phyloP scores from a whole-genome alignment of 2,797 vertebrate genomes.

The Eupleurogrammus muticus region DNA sequence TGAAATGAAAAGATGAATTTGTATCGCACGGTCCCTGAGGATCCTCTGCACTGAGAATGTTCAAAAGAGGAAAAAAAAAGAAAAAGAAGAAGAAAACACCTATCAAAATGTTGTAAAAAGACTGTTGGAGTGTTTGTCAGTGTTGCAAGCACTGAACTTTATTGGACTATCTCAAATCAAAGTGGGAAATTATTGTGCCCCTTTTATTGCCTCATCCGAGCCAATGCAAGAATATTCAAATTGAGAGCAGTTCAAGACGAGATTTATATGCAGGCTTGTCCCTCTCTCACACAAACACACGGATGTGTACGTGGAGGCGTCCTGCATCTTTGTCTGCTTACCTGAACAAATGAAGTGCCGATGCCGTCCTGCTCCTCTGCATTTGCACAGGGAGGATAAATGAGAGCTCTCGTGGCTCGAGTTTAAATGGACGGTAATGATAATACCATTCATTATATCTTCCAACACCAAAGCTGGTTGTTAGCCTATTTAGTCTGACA shows the following conservation, averaged over 20 bases:
- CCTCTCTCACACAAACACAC: not conserved
- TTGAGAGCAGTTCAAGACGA: slow-evolving; percentile 8
- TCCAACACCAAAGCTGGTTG: slow-evolving; percentile 61
- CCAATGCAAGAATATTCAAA: slow-evolving; percentile 13
- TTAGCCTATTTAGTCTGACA: slow-evolving; percentile 72
- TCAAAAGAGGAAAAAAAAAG: not conserved
- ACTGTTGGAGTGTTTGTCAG: slow-evolving; percentile 39
- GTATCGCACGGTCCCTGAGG: slow-evolving; percentile 40
- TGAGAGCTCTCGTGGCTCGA: slow-evolving; percentile 44
- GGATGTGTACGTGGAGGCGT: slow-evolving; percentile 7
- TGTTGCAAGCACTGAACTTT: slow-evolving; percentile 34
- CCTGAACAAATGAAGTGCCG: not conserved
- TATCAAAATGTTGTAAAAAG: slow-evolving; percentile 28
- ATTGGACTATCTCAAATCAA: slow-evolving; percentile 43
- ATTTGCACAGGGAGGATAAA: slow-evolving; percentile 37
- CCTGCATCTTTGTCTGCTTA: slow-evolving; percentile 13
- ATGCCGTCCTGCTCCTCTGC: slow-evolving; percentile 25
- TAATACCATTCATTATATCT: slow-evolving; percentile 64
- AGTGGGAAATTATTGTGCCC: slow-evolving; percentile 17
- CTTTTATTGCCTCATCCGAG: slow-evolving; percentile 8
- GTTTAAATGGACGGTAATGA: slow-evolving; percentile 60
- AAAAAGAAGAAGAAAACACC: slow-evolving; percentile 5
- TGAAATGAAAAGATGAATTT: slow-evolving; percentile 72
- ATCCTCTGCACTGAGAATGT: slow-evolving; percentile 16
- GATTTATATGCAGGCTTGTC: not conserved